Evolutionary conservation across 2,888 invertebrate species (phyloP).

Genomic region (Agonopterix alstromeriana): DNA sequence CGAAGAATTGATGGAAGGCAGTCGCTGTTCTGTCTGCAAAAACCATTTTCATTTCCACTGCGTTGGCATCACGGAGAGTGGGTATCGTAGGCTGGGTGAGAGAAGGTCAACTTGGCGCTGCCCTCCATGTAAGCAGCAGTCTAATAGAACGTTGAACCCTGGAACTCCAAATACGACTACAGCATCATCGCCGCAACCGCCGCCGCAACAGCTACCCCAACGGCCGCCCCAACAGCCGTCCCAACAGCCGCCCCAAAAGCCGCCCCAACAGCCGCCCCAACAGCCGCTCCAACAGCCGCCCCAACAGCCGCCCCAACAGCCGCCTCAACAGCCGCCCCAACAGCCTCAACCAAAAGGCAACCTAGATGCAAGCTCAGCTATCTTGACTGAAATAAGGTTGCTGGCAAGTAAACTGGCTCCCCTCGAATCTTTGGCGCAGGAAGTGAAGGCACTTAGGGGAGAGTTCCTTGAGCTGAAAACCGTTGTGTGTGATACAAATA

Average conservation of each 20-base stretch:
- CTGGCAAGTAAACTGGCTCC: neutral
- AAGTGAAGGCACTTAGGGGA: neutral
- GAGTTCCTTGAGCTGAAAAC: neutral
- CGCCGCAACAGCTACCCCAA: neutral
- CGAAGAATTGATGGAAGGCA: too few species aligned
- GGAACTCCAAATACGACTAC: neutral
- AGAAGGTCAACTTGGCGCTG: neutral
- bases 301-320: neutral
- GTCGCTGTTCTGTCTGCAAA: too few species aligned
- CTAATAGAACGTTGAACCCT: too few species aligned
- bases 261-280: too few species aligned
- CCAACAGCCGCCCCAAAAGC: too few species aligned
- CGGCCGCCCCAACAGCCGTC: too few species aligned
- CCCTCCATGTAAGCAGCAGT: neutral
- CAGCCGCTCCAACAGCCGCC: neutral
- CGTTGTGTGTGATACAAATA: neutral
- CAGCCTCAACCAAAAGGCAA: neutral
- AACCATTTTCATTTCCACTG: neutral
- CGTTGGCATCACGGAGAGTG: neutral
- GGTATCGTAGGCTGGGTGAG: neutral
- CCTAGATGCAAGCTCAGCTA: neutral
- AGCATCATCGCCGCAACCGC: neutral
- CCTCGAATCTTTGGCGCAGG: neutral
- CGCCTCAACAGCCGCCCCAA: too few species aligned
- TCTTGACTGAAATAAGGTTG: neutral